These are phyloP conservation scores for Lycophotia porphyrea DNA, from an alignment of 2,888 invertebrate genomes.

Conservation along the genomic window DNA sequence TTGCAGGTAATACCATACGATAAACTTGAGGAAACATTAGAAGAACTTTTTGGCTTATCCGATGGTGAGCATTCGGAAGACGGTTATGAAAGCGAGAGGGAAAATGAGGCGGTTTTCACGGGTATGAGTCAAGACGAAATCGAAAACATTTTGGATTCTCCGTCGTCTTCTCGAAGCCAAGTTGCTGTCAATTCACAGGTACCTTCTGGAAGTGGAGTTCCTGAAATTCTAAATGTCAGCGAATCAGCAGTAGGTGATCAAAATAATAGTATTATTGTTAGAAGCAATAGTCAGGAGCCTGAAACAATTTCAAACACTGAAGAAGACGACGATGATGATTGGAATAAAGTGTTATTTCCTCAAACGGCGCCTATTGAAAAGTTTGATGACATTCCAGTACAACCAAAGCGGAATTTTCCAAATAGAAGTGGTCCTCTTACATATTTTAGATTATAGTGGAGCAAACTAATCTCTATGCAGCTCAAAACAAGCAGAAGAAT, in stretches of 20 bases:
- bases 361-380: slow-evolving; percentile 45
- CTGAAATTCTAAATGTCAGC: slow-evolving; percentile 36
- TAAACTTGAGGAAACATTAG: slow-evolving; percentile 43
- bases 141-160: slow-evolving; percentile 47
- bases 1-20: slow-evolving; percentile 35
- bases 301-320: slow-evolving; percentile 30
- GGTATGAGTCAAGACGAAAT: slow-evolving; percentile 39
- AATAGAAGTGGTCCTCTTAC: slow-evolving; percentile 44
- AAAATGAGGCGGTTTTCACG: slow-evolving; percentile 49
- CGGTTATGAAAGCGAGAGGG: slow-evolving; percentile 45
- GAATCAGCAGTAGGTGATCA: slow-evolving; percentile 40
- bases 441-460: slow-evolving; percentile 48
- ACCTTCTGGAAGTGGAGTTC: slow-evolving; percentile 39
- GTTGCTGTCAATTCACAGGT: slow-evolving; percentile 34
- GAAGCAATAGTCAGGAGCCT: slow-evolving; percentile 15
- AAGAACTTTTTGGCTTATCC: slow-evolving; percentile 43
- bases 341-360: slow-evolving; percentile 50
- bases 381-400: slow-evolving; percentile 49
- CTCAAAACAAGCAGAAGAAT: slow-evolving; percentile 41
- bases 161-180: slow-evolving; percentile 43
- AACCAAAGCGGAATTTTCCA: slow-evolving; percentile 43
- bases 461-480: no score
- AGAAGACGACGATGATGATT: slow-evolving; percentile 42
- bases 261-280: slow-evolving; percentile 11
- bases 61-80: slow-evolving; percentile 49